These are phyloP conservation scores for Hirtodrosophila histrioides DNA, from an alignment of 2,888 invertebrate species.

Conservation along the genomic window DNA sequence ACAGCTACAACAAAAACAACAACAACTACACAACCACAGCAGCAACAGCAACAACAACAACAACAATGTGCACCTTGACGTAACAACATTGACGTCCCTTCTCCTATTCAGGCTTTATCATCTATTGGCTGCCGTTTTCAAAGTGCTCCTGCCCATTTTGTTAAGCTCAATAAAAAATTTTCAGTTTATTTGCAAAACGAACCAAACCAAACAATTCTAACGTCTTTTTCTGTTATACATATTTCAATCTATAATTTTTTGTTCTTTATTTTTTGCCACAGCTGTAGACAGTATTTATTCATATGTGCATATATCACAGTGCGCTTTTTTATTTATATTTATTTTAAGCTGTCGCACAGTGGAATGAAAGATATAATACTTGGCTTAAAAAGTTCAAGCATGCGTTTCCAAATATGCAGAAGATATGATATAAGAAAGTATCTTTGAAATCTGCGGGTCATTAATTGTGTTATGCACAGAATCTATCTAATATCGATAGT, in stretches of 20 bases:
- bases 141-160: constrained; percentile 58
- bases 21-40: constrained; percentile 22
- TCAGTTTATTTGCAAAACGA: constrained; percentile 61
- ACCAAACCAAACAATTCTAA: constrained; percentile 41
- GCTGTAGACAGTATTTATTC: constrained; percentile 23
- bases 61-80: constrained; percentile 8
- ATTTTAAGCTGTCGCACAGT: constrained; percentile 37
- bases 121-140: constrained; percentile 43
- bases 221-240: constrained; percentile 38
- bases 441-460: too few species aligned
- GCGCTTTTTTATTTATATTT: constrained; percentile 19
- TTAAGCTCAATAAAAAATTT: constrained; percentile 62
- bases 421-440: too few species aligned
- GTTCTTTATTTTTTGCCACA: constrained; percentile 21
- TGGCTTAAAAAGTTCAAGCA: too few species aligned
- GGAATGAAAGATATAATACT: constrained; percentile 11
- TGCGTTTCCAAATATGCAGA: too few species aligned
- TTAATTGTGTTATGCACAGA: too few species aligned
- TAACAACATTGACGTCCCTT: constrained; percentile 20
- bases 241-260: background rate
- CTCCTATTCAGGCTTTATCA: constrained; percentile 38
- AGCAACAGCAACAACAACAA: constrained; percentile 22
- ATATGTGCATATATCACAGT: constrained; percentile 10
- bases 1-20: constrained; percentile 38
- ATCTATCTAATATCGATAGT: too few species aligned